These are phyloP conservation scores for Tupaia tana DNA, from an alignment of 2,113 vertebrate species.

Conservation along the genomic window DNA sequence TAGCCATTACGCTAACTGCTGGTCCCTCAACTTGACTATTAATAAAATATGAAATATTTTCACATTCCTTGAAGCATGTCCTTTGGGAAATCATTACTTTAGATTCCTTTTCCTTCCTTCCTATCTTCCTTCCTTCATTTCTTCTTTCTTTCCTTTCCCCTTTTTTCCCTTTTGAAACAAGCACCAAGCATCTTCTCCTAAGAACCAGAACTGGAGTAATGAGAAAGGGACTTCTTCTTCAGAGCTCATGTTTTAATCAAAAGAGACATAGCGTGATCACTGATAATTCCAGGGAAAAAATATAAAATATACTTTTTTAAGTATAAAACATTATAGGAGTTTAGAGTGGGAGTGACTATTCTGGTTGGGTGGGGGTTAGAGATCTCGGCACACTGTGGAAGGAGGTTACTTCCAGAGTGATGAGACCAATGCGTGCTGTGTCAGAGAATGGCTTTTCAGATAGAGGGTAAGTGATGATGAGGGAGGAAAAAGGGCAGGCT, in stretches of 20 bases:
- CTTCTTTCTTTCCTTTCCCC: neutral
- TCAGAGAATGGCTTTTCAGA: neutral
- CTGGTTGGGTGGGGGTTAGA: neutral
- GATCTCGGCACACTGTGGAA: neutral
- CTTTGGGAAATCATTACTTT: slow-evolving; percentile 20
- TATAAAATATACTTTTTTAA: too few species aligned
- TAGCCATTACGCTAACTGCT: too few species aligned
- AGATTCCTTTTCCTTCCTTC: neutral
- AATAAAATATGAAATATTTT: slow-evolving; percentile 53
- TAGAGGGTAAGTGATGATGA: neutral
- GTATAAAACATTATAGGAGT: neutral
- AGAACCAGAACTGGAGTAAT: neutral
- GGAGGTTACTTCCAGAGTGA: neutral
- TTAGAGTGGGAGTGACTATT: neutral
- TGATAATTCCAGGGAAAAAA: neutral
- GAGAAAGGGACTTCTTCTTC: neutral
- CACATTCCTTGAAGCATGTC: neutral
- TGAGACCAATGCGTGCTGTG: neutral
- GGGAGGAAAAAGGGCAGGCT: neutral
- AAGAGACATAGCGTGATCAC: neutral
- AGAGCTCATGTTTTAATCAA: neutral
- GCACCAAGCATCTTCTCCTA: neutral
- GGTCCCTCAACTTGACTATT: neutral
- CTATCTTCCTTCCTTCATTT: neutral
- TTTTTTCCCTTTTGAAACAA: neutral